These are phyloP conservation scores for Microplitis deprimator DNA, from an alignment of 2,888 invertebrate species.

Conservation along the genomic window DNA sequence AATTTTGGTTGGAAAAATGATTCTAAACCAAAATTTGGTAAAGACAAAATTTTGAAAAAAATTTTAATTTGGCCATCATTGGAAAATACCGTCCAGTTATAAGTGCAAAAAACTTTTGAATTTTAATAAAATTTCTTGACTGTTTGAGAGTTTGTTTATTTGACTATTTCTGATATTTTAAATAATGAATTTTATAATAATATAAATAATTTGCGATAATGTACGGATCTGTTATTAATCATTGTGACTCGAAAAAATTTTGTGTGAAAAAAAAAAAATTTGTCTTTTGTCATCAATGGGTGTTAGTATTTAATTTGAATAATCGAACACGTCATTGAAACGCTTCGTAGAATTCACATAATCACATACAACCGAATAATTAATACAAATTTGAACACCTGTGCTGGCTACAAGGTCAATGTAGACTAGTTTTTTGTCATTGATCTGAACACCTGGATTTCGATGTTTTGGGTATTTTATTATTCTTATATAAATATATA, in stretches of 20 bases:
- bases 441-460: background rate
- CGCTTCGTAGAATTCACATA: background rate
- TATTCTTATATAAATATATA: background rate
- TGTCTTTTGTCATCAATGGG: background rate
- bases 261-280: background rate
- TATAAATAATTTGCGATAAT: no score
- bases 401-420: background rate
- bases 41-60: no score
- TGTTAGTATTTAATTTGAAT: background rate
- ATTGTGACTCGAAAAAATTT: background rate
- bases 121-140: no score
- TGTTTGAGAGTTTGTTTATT: no score
- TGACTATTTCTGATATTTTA: no score
- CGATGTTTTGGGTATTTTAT: background rate
- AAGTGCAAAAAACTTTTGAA: no score
- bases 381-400: background rate
- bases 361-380: background rate
- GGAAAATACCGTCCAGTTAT: no score
- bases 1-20: no score
- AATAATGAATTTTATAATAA: no score
- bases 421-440: conserved; percentile 1
- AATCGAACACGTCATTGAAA: background rate
- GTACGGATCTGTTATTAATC: background rate
- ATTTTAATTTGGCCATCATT: no score
- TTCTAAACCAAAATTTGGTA: no score